These are phyloP conservation scores for Phodopus roborovskii DNA, from an alignment of 2,113 vertebrate species.

Conservation along the genomic window DNA sequence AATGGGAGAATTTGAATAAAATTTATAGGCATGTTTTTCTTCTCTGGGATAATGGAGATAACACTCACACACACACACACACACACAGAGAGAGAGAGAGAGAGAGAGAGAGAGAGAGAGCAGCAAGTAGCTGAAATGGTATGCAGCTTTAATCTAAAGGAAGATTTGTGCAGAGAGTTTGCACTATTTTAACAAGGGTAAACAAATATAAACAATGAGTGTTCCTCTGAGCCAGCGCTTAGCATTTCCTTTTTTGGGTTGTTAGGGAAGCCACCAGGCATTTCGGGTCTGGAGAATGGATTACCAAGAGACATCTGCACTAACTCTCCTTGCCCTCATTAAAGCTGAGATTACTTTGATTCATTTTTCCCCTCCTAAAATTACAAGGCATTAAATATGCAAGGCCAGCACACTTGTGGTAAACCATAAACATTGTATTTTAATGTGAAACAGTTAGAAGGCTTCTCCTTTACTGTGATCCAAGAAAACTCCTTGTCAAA, in stretches of 20 bases:
- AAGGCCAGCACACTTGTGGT: conserved; percentile 72
- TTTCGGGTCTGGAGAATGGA: conserved; percentile 49
- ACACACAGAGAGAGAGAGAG: background rate
- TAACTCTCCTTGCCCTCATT: conserved; percentile 64
- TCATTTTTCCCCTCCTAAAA: conserved; percentile 58
- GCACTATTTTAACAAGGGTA: conserved; percentile 36
- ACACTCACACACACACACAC: background rate
- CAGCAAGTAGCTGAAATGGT: background rate
- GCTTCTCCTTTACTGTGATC: conserved; percentile 38
- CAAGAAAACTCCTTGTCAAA: conserved; percentile 46
- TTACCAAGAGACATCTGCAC: conserved; percentile 60
- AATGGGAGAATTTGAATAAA: background rate
- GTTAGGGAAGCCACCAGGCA: conserved; percentile 17
- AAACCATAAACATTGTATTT: conserved; percentile 74
- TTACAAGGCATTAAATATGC: conserved; percentile 72
- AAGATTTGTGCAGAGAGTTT: background rate
- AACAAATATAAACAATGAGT: conserved; percentile 26
- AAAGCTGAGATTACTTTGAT: conserved; percentile 72
- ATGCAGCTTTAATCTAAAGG: conserved; percentile 17
- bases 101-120: background rate
- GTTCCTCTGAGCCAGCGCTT: background rate
- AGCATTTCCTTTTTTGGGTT: conserved; percentile 13
- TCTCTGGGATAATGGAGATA: background rate
- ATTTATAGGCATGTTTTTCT: background rate
- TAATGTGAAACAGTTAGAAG: conserved; percentile 77